phyloP scores from a whole-genome alignment of 2,888 invertebrate species.

The Drosophila aldrichi region DNA sequence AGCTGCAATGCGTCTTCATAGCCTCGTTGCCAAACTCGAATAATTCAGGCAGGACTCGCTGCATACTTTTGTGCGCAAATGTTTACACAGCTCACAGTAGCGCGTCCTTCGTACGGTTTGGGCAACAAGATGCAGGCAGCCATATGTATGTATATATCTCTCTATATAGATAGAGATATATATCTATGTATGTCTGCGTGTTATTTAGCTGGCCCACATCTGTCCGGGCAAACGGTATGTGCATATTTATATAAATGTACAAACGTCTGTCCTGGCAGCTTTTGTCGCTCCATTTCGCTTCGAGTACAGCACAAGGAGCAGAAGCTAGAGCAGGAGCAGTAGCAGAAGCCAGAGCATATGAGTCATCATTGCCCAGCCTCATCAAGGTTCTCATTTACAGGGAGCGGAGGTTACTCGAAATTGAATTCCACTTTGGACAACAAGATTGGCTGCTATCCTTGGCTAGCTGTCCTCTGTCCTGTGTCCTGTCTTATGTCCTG shows the following conservation, averaged over 20 bases:
- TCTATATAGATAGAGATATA: neutral
- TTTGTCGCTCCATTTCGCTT: conserved; percentile 20
- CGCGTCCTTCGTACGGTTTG: conserved; percentile 57
- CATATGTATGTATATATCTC: neutral
- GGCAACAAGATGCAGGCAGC: conserved; percentile 57
- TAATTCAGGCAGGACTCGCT: conserved; percentile 74
- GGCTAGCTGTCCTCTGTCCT: conserved; percentile 1
- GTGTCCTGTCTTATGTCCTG: conserved; percentile 19
- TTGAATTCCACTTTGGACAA: conserved; percentile 64
- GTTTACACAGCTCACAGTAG: conserved; percentile 67
- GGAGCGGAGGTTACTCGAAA: conserved; percentile 44
- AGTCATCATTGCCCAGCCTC: conserved; percentile 47
- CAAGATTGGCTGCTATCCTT: conserved; percentile 38
- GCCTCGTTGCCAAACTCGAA: conserved; percentile 62
- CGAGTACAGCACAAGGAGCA: conserved; percentile 10
- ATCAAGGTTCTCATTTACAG: conserved; percentile 50
- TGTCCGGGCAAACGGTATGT: conserved; percentile 26
- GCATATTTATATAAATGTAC: conserved; percentile 39
- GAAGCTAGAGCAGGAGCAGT: conserved; percentile 1
- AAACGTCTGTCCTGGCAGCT: conserved; percentile 16
- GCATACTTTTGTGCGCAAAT: conserved; percentile 80
- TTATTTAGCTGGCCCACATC: conserved; percentile 56
- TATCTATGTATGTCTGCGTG: conserved; percentile 3
- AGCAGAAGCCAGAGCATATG: conserved; percentile 24
- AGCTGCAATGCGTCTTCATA: conserved; percentile 47